Percentiles rank a stretch among this genome's conserved stretches.
Evolutionary conservation across 1,140 invertebrate species (phyloP).

Genomic region (Spodoptera frugiperda): DNA sequence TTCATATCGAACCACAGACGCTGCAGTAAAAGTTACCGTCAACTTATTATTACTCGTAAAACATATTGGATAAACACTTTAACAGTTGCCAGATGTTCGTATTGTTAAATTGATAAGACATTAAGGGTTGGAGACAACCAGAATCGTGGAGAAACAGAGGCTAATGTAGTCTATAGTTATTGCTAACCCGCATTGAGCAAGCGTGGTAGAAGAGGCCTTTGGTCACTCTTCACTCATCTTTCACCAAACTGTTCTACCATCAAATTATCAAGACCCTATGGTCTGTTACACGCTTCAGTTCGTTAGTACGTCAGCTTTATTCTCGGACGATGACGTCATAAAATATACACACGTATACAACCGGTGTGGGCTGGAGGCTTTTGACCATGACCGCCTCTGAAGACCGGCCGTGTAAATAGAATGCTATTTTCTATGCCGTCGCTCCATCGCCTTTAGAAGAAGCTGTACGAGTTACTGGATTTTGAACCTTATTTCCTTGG

Average conservation of each 20-base stretch:
- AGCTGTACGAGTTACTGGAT: neutral
- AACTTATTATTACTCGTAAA: slow-evolving; percentile 43
- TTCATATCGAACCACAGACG: slow-evolving; percentile 53
- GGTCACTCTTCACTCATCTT: too few species aligned
- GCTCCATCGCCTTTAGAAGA: slow-evolving; percentile 9
- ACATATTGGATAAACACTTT: slow-evolving; percentile 51
- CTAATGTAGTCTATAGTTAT: too few species aligned
- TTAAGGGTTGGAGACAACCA: neutral
- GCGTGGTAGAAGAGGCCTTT: too few species aligned
- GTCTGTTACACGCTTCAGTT: too few species aligned
- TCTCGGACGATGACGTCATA: neutral
- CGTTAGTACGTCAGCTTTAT: neutral
- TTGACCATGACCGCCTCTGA: slow-evolving; percentile 22
- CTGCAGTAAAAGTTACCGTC: slow-evolving; percentile 25
- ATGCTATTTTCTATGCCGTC: slow-evolving; percentile 17
- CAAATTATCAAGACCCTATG: too few species aligned
- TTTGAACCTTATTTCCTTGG: neutral
- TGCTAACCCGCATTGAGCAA: too few species aligned
- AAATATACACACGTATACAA: neutral
- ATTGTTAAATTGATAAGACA: slow-evolving; percentile 2
- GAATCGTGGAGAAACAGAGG: too few species aligned
- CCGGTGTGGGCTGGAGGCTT: neutral
- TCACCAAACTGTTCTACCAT: too few species aligned
- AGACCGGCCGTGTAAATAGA: slow-evolving; percentile 19
- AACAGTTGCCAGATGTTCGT: slow-evolving; percentile 28